Evolutionary conservation across 2,113 vertebrate genomes (phyloP), one percentile per base, ranked within the genome.

Genomic region (Catharus fuscescens): DNA sequence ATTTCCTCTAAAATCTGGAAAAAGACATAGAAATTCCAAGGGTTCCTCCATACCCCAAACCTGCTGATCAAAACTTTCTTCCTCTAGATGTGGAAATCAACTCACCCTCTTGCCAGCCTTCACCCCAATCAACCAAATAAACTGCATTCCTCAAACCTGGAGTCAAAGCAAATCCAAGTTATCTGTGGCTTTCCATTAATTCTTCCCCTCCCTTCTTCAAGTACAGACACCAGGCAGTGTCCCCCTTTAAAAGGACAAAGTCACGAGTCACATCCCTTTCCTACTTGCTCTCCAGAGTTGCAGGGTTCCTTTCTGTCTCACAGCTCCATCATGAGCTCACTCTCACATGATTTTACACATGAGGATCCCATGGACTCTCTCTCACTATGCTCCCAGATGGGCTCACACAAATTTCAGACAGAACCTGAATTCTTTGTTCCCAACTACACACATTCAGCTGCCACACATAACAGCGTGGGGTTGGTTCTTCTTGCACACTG

Each of bases 261-360:
- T 53, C 61, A 71, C 5, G 4, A 70, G 31, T 56, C 47, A 62
- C 28, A 18, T 44, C 36, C 40, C 40, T 82, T 31, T 84, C 54
- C n/a, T 45, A 14, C 32, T 31, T 52, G 20, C 24, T 67, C 48
- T 72, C 38, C 24, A 60, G 47, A 90, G 28, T 5, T 45, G 42
- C 56, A 59, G 26, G 32, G 53, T 45, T 52, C 65, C 38, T 24
- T 74, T 64, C 48, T 60, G 38, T 47, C 66, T 36, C 34, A n/a
- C 18, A 19, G 42, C 60, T 61, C 73, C 57, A 42, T 1, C 3
- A 6, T 5, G 4, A 70, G 18, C 29, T 70, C 0, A 0, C 45
- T 48, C 32, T 77, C 64, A 72, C 18, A 21, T 0, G 2, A 81
- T 17, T 38, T 38, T 24, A 57, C 62, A 73, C 52, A 48, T 0